Conservation (phyloP, 2,888 invertebrate genomes). For the Melanotus villosus region DNA sequence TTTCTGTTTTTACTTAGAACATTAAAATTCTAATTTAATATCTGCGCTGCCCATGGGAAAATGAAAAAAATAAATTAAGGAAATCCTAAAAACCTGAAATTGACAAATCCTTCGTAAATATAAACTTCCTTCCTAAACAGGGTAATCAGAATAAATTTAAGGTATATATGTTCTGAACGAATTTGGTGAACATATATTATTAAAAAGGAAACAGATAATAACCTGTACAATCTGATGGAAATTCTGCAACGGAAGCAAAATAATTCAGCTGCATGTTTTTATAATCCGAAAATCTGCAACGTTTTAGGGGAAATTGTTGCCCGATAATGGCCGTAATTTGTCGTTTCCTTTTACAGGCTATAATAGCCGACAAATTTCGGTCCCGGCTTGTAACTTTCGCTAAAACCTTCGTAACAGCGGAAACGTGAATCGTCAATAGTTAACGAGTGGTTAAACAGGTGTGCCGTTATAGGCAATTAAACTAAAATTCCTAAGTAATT, state of each 20-base stretch:
- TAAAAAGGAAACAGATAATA: too few species aligned
- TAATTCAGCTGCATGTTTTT: conserved; percentile 17
- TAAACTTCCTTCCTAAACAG: too few species aligned
- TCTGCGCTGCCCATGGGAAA: too few species aligned
- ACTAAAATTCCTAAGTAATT: conserved; percentile 19
- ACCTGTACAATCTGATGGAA: not conserved
- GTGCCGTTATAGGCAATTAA: conserved; percentile 23
- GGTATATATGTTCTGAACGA: too few species aligned
- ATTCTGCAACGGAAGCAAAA: conserved; percentile 1
- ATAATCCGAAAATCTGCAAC: conserved; percentile 11
- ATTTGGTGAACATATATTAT: too few species aligned
- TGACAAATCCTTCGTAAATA: too few species aligned
- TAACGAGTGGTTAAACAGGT: conserved; percentile 23
- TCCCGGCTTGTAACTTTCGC: conserved; percentile 6
- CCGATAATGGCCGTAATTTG: conserved; percentile 25
- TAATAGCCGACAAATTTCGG: conserved; percentile 25
- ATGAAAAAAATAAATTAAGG: too few species aligned
- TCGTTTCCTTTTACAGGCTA: conserved; percentile 27
- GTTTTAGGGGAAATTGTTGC: conserved; percentile 18
- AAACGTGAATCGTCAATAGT: conserved; percentile 28
- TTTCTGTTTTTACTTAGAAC: too few species aligned
- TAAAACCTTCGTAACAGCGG: conserved; percentile 18
- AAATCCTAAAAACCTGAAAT: too few species aligned
- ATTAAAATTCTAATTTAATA: too few species aligned
- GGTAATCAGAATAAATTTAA: too few species aligned